Percentiles rank a stretch among this genome's conserved stretches.
These are phyloP conservation scores for Mimas tiliae DNA, from an alignment of 2,888 invertebrate species.

Conservation along the genomic window DNA sequence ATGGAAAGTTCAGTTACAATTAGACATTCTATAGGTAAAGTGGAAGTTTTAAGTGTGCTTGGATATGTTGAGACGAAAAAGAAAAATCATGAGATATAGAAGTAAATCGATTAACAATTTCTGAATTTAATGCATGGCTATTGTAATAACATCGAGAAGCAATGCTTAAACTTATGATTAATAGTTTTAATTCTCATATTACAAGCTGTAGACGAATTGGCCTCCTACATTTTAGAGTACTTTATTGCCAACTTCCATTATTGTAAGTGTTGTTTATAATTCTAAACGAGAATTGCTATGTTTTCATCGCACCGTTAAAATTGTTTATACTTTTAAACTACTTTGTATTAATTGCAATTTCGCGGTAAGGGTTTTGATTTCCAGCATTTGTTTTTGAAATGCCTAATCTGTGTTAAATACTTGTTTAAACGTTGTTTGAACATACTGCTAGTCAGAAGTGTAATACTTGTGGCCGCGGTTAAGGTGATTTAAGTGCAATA, in stretches of 20 bases:
- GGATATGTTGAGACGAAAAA: constrained; percentile 37
- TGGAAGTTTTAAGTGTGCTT: constrained; percentile 15
- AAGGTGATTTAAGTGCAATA: neutral
- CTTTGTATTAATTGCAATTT: neutral
- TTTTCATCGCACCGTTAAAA: neutral
- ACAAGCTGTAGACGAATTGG: too few species aligned
- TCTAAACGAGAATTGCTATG: neutral
- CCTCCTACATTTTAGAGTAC: too few species aligned
- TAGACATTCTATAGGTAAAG: constrained; percentile 28
- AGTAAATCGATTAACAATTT: constrained; percentile 21
- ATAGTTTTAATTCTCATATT: too few species aligned
- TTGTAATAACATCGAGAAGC: too few species aligned
- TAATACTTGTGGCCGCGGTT: neutral
- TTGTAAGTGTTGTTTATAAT: neutral
- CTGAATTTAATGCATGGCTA: too few species aligned
- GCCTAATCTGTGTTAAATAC: neutral
- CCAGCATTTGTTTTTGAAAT: neutral
- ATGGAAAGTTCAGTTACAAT: constrained; percentile 29
- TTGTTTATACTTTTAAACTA: constrained; percentile 2
- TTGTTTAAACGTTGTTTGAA: neutral
- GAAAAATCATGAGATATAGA: constrained; percentile 32
- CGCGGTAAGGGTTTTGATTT: neutral
- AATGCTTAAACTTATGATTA: too few species aligned
- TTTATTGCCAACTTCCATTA: neutral
- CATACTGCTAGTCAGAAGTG: neutral